Conservation (phyloP, 2,888 invertebrate genomes). For the Unio delphinus region DNA sequence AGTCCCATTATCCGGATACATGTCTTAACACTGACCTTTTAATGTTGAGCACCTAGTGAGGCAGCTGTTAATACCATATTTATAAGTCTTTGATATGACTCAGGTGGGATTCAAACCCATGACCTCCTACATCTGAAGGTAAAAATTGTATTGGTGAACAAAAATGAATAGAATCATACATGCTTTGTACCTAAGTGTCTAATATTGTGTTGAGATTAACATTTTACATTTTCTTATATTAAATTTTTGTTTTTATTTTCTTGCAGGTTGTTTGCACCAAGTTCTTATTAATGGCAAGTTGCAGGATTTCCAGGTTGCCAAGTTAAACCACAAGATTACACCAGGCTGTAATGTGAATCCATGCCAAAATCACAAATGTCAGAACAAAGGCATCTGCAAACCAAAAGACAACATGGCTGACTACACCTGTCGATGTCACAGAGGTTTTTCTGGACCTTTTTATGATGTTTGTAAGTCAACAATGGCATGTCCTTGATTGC, state of each 20-base stretch:
- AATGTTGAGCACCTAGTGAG: no score
- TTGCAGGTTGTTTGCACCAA: conserved; percentile 90
- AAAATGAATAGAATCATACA: not conserved
- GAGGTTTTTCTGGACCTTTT: conserved; percentile 90
- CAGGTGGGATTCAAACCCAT: no score
- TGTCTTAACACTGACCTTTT: no score
- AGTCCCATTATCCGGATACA: no score
- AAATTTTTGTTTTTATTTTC: conserved; percentile 2
- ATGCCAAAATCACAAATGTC: conserved; percentile 71
- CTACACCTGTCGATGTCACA: conserved; percentile 90
- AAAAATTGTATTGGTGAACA: not conserved
- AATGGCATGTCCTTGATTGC: conserved; percentile 20
- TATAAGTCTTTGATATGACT: no score
- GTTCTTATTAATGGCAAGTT: conserved; percentile 95
- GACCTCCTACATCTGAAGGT: not conserved
- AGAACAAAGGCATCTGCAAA: conserved; percentile 61
- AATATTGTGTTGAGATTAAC: not conserved
- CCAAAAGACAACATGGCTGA: conserved; percentile 55
- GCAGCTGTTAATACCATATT: no score
- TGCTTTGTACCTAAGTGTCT: not conserved
- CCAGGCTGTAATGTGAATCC: conserved; percentile 82
- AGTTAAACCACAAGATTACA: conserved; percentile 83
- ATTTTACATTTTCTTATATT: not conserved
- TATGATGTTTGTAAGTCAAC: conserved; percentile 79
- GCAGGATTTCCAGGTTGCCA: conserved; percentile 91